Evolutionary conservation across 2,113 vertebrate genomes (phyloP).

Genomic region (Pseudois nayaur): DNA sequence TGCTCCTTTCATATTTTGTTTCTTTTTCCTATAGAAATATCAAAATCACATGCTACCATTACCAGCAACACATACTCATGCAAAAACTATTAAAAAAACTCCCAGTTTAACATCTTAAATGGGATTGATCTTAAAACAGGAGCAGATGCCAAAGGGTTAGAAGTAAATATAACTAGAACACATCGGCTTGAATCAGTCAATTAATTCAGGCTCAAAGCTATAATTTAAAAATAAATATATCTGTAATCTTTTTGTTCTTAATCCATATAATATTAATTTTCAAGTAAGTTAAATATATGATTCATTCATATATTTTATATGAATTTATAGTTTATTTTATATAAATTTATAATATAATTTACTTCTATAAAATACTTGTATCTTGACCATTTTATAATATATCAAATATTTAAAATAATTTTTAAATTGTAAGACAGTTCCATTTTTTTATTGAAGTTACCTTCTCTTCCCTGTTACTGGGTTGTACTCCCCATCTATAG

Average conservation of each 20-base stretch:
- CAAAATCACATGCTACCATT: neutral
- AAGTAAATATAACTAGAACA: conserved; percentile 37
- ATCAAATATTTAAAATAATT: neutral
- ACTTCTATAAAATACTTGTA: neutral
- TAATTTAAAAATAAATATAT: neutral
- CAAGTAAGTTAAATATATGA: neutral
- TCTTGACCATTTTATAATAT: neutral
- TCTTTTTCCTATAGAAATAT: neutral
- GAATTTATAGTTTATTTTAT: neutral
- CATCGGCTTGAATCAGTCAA: neutral
- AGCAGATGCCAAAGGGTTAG: neutral
- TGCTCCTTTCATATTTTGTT: neutral
- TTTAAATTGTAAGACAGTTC: conserved; percentile 14
- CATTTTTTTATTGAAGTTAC: neutral
- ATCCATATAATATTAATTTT: neutral
- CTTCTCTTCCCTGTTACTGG: neutral
- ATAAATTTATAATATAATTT: neutral
- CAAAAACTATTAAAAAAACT: neutral
- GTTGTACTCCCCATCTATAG: neutral
- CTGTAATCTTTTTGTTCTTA: neutral
- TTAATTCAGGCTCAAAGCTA: neutral
- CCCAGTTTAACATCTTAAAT: neutral
- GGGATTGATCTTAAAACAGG: neutral
- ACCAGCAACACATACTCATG: neutral
- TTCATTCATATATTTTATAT: neutral